Percentiles rank a stretch among this genome's conserved stretches.
These are phyloP conservation scores for Netelia virgata DNA, from an alignment of 2,888 invertebrate species.

Conservation along the genomic window DNA sequence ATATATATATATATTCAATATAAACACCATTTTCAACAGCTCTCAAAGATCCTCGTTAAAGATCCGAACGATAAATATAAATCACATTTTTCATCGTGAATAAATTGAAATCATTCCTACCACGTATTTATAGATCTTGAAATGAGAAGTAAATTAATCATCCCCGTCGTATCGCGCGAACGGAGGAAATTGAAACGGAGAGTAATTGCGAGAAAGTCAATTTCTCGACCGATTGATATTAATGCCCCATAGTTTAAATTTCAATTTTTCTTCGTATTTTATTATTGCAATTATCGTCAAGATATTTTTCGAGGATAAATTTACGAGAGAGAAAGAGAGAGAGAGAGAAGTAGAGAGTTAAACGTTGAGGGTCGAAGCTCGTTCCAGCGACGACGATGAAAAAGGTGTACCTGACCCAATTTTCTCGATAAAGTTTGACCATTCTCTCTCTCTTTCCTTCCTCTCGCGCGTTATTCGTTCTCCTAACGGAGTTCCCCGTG, in stretches of 20 bases:
- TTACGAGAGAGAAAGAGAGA: conserved; percentile 5
- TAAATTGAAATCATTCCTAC: neutral
- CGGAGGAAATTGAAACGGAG: neutral
- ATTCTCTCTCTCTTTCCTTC: conserved; percentile 5
- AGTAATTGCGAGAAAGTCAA: neutral
- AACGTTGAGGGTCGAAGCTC: conserved; percentile 39
- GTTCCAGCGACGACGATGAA: conserved; percentile 35
- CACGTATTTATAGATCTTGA: neutral
- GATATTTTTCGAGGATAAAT: neutral
- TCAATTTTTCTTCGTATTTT: neutral
- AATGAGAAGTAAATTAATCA: conserved; percentile 1
- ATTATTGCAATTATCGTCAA: neutral
- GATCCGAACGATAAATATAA: conserved; percentile 18
- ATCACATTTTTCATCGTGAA: conserved; percentile 2
- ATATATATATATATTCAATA: conserved; percentile 10
- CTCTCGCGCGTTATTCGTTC: neutral
- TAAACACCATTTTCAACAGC: conserved; percentile 11
- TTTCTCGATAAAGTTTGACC: conserved; percentile 49
- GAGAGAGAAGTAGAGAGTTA: neutral
- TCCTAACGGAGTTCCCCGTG: neutral
- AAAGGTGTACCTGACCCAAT: conserved; percentile 52
- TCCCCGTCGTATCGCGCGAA: neutral
- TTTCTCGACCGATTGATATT: neutral
- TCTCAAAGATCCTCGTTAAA: conserved; percentile 30
- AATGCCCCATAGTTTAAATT: neutral